Evolutionary conservation across 2,888 invertebrate genomes (phyloP).

Genomic region (Odontothrips loti): DNA sequence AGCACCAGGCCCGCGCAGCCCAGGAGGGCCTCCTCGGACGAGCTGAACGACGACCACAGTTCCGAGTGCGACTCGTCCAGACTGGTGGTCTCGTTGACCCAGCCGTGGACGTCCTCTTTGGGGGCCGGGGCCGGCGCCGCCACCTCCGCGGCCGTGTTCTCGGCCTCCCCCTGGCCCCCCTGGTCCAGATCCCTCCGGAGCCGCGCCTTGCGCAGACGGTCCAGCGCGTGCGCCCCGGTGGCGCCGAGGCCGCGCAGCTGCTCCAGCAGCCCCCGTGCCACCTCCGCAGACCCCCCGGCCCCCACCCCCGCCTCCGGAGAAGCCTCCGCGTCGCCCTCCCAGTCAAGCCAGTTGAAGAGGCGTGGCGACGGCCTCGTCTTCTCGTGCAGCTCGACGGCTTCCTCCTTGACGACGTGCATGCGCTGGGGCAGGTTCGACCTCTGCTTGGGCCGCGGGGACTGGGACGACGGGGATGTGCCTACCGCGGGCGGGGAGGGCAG

Average conservation of each 20-base stretch:
- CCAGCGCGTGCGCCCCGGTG: neutral
- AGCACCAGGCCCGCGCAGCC: slow-evolving; percentile 69
- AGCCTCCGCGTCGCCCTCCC: neutral
- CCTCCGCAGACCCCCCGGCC: neutral
- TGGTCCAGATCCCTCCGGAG: neutral
- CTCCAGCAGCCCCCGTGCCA: neutral
- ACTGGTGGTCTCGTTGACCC: slow-evolving; percentile 60
- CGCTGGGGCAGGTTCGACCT: neutral
- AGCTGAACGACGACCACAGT: slow-evolving; percentile 77
- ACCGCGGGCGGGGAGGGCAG: neutral
- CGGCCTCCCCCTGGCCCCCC: neutral
- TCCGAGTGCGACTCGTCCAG: slow-evolving; percentile 72
- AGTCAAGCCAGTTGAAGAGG: neutral
- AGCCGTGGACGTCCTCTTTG: slow-evolving; percentile 47
- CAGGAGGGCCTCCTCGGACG: slow-evolving; percentile 69
- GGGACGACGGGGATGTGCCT: neutral
- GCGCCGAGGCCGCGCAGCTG: neutral
- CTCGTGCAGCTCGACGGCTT: slow-evolving; percentile 7
- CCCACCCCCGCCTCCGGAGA: neutral
- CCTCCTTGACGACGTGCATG: slow-evolving; percentile 11
- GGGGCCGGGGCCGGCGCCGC: neutral
- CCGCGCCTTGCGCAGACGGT: neutral
- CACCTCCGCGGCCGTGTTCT: neutral
- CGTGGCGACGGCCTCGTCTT: neutral
- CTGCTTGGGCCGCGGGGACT: neutral